A percentile compares a stretch with the other conserved stretches of the same genome.
phyloP scores from a whole-genome alignment of 2,888 invertebrate genomes.

The Ophion obscuratus region DNA sequence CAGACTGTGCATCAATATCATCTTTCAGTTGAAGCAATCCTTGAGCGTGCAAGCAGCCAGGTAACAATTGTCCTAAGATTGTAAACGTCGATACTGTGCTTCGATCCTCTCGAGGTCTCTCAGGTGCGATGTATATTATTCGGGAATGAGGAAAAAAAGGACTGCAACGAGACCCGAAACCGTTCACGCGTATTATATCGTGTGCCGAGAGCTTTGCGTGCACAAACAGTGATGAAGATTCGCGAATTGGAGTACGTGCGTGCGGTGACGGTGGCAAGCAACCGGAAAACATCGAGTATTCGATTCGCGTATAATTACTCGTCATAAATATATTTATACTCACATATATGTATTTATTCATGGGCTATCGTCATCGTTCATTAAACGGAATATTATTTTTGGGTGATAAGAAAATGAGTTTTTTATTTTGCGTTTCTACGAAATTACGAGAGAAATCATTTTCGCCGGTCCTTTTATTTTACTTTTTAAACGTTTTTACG shows the following conservation, averaged over 20 bases:
- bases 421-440: conserved; percentile 18
- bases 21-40: neutral
- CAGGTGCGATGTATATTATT: conserved; percentile 37
- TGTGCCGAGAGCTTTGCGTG: conserved; percentile 19
- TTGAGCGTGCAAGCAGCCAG: neutral
- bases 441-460: neutral
- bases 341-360: conserved; percentile 61
- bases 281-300: conserved; percentile 63
- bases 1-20: neutral
- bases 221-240: conserved; percentile 43
- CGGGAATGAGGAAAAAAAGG: conserved; percentile 3
- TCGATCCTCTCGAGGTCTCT: conserved; percentile 51
- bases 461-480: conserved; percentile 20
- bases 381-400: conserved; percentile 42
- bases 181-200: conserved; percentile 9
- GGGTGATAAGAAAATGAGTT: conserved; percentile 14
- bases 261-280: conserved; percentile 23
- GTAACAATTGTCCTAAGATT: neutral
- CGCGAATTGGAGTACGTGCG: conserved; percentile 37
- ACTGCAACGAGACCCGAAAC: neutral
- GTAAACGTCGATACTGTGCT: conserved; percentile 36
- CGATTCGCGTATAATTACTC: conserved; percentile 49
- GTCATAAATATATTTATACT: conserved; percentile 37
- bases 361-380: conserved; percentile 40
- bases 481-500: conserved; percentile 1